Evolutionary conservation across 2,113 vertebrate species (phyloP), one percentile per base, ranked within the genome.

Genomic region (Solea solea): DNA sequence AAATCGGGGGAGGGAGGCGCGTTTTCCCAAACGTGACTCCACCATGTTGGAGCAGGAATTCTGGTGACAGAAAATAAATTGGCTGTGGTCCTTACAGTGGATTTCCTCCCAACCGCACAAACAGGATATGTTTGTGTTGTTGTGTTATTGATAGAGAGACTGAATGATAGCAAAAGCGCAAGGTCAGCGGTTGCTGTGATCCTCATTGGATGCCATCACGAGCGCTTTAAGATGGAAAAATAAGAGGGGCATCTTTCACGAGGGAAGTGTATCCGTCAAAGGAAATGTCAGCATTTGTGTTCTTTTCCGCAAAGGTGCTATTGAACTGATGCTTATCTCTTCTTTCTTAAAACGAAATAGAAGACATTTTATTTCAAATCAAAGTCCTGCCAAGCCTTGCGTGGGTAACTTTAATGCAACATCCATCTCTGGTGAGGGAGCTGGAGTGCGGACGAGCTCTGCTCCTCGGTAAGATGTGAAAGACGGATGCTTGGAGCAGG

Each of bases 321-420:
- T 59, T 50, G 15, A 14, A 67, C 42, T 4, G 64, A 78, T 66
- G 13, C 59, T 56, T 73, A 76, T 54, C 67, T 69, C 9, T 28
- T 65, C 9, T 54, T 64, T 62, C 14, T 14, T 8, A 14, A 51
- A 14, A 46, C 9, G 7, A 72, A 55, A 42, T 25, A 61, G 13
- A 68, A 58, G 41, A 67, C 68, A 83, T 46, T 72, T 48, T 66
- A 45, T 72, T 69, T 82, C 64, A 86, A 87, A 79, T 82, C 77
- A 55, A 51, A 66, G 70, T 80, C 68, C 61, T 67, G 77, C 66
- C 42, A 40, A 69, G 68, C 61, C 78, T 21, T 81, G 76, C 73
- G 76, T 41, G 65, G 64, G 78, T 80, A 82, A 81, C 80, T 76
- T 83, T 79, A 83, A 76, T 64, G 74, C 77, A 78, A 62, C 78